Evolutionary conservation across 2,888 invertebrate genomes (phyloP), one percentile per base, ranked within the genome.

Genomic region (Esperia sulphurella): DNA sequence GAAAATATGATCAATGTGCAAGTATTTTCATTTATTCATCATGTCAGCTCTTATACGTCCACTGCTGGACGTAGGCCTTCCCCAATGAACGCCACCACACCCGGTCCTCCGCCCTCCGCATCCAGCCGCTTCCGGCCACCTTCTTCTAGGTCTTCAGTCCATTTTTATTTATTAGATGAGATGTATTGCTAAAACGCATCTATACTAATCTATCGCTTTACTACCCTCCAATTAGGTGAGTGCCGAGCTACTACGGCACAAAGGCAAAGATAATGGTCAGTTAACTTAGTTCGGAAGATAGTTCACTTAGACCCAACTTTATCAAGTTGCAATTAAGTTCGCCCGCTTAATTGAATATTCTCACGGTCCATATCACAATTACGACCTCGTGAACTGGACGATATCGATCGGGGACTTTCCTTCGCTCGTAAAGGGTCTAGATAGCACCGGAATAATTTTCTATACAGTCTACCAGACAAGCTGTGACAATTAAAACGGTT

Each of bases 241-340:
- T 65, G 69, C 74, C 70, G 74, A 70, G 79, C 81, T 71, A 72
- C 76, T 68, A 63, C 58, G 65, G 81, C 84, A 88, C 88, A 89
- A 89, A 88, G 88, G 87, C 86, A 81, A 76, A 84, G 87, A 89
- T 88, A 88, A 88, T 88, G 87, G 88, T 83, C 88, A 84, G 87
- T 79, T 86, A 88, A 88, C 88, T 87, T 80, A 87, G 84, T 87
- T 87, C 73, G 61, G 73, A 88, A 89, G 88, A 88, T 88, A 88
- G 86, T 87, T 88, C 88, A 88, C 88, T 89, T 88, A 83, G 80
- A 76, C 56, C 71, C 59, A 79, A 86, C 82, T 86, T 86, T 83
- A 83, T 86, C 86, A 86, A 85, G 81, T 83, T 78, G 85, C 85
- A 88, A 87, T 88, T 88, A 87, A 88, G 85, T 84, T 77, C 71